Conservation (phyloP, 2,113 vertebrate genomes). For the Athene noctua region DNA sequence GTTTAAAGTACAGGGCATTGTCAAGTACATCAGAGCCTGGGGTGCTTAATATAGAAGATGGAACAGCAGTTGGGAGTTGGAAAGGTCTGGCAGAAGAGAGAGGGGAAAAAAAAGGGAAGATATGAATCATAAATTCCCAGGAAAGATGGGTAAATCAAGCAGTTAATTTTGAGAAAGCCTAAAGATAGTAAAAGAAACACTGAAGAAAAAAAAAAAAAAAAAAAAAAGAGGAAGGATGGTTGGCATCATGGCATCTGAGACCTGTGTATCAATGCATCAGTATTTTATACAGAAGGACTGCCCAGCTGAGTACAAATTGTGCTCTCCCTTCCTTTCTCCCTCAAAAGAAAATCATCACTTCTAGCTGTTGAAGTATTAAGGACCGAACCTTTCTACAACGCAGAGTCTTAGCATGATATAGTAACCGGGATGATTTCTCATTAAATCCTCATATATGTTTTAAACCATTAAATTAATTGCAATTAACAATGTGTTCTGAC, state of each 20-base stretch:
- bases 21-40: constrained; percentile 51
- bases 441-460: neutral
- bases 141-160: constrained; percentile 68
- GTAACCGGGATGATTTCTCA: neutral
- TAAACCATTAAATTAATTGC: neutral
- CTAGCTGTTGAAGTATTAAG: neutral
- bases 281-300: neutral
- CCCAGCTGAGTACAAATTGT: neutral
- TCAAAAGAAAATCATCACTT: neutral
- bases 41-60: constrained; percentile 60
- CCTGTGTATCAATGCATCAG: neutral
- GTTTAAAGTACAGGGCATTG: constrained; percentile 39
- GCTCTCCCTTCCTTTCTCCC: neutral
- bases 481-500: neutral
- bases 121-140: constrained; percentile 68
- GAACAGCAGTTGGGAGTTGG: constrained; percentile 70
- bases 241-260: neutral
- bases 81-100: constrained; percentile 58
- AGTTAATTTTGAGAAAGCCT: constrained; percentile 61
- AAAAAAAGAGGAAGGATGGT: neutral
- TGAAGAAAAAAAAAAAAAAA: neutral
- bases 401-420: neutral
- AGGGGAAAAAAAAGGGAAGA: constrained; percentile 31
- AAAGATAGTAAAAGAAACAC: constrained; percentile 33
- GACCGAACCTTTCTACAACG: neutral